Base-by-base conservation (phyloP, 2,797 vertebrate genomes). In the Alfaro cultratus region DNA sequence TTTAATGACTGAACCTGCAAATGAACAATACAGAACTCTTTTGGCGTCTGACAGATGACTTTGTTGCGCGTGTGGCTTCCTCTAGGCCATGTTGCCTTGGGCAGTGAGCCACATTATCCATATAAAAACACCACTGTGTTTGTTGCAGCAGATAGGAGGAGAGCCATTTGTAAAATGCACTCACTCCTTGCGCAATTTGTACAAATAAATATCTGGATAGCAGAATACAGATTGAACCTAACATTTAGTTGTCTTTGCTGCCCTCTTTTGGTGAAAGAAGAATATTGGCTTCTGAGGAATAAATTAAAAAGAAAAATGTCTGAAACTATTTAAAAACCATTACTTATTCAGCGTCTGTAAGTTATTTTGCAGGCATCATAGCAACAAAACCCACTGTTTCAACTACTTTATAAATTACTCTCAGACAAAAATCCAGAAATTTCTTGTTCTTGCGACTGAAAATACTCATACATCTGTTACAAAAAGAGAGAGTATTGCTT, bases 231-330 rank as follows among this genome's bases (percentile, higher is more conserved):
- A 55, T 41, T 1, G 73, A 16, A 16, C 1, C 0, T 0, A 23
- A 53, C n/a, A 92, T 80, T 81, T 0, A 16, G 2, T 51, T 74
- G 86, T 64, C 80, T 93, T 78, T 92, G 85, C 87, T 92, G 87
- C 93, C 91, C 89, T 88, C 95, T 92, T 85, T n/a, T 87, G 94
- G 90, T 46, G 1, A 34, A 62, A 23, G 16, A 73, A 36, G 46
- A 41, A 74, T 26, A 74, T 7, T 53, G 26, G 23, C 23, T 13
- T 11, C 5, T 41, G 36, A 26, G 21, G 60, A 34, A 31, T 0
- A 16, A 31, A 62, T 15, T 16, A 62, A 62, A 62, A 34, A 34
- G 21, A 34, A 8, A 62, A 34, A 62, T 16, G 31, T 16, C 60
- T 34, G 23, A 34, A 62, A 8, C 29, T 34, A 34, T 34, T 62